Evolutionary conservation across 2,888 invertebrate species (phyloP).

Genomic region (Acanthacorydalis orientalis): DNA sequence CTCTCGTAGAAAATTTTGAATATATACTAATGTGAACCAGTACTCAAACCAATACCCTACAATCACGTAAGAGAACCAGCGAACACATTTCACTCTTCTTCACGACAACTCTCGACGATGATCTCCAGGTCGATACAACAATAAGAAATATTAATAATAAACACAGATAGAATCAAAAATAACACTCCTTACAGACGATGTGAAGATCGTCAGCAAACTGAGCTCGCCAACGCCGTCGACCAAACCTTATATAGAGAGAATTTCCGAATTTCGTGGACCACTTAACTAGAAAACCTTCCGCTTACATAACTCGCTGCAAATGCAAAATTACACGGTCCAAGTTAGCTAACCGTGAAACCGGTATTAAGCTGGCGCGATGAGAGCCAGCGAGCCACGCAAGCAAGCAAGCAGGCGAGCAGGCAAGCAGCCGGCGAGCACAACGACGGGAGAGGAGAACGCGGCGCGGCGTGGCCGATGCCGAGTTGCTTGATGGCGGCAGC

Average conservation of each 20-base stretch:
- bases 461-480: background rate
- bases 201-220: too few relatives aligned
- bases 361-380: conserved; percentile 19
- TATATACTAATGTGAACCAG: too few relatives aligned
- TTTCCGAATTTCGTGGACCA: conserved; percentile 43
- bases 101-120: too few relatives aligned
- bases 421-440: conserved; percentile 3
- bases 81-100: too few relatives aligned
- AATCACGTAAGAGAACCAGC: too few relatives aligned
- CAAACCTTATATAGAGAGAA: conserved; percentile 32
- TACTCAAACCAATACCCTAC: too few relatives aligned
- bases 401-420: conserved; percentile 8
- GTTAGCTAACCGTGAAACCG: conserved; percentile 38
- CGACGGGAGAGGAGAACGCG: conserved; percentile 7
- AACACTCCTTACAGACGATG: background rate
- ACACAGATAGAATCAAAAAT: too few relatives aligned
- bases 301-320: conserved; percentile 32
- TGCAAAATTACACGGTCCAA: conserved; percentile 42
- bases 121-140: too few relatives aligned
- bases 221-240: conserved; percentile 3
- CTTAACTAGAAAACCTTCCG: conserved; percentile 43
- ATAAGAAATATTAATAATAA: too few relatives aligned
- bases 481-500: background rate
- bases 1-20: too few relatives aligned
- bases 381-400: conserved; percentile 17